Evolutionary conservation across 2,888 invertebrate species (phyloP), one percentile per base, ranked within the genome.

Genomic region (Argyra leucocephala): DNA sequence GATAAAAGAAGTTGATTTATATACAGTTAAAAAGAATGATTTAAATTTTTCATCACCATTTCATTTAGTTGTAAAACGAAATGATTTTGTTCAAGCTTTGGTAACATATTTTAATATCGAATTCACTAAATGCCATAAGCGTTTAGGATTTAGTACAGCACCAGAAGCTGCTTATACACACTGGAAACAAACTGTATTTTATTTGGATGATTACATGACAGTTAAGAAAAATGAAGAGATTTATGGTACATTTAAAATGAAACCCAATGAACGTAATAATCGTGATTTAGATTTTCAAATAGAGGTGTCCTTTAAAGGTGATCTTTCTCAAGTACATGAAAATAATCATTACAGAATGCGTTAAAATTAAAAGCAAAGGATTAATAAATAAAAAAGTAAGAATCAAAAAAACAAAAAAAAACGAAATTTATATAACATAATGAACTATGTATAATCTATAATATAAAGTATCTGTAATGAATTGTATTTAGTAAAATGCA

Each of bases 41-140:
- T 83, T 99, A 69, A 89, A 92, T 72, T 99, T 98, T 76, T 87
- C 89, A 59, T 87, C 96, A 0, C 92, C 93, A 69, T 93, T 94
- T 76, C 88, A 87, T 73, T 83, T 94, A 23, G 86, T 88, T 80
- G 87, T 88, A 18, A 86, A 92, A 67, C 87, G 96, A 68, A 96
- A 96, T 77, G 98, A 98, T 80, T 97, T 97, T 80, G 88, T 97
- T 67, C 97, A 99, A 77, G 99, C 99, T 0, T 83, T 99, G 73
- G 98, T 99, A 71, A 96, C 98, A 23, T 99, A 94, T 83, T 99
- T 99, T 83, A 98, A 94, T 76, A 96, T 99, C 72, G 98, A 99
- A 82, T 99, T 99, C 83, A 95, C 96, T 57, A 96, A 97, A 84
- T 99, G 96, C 73, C 99, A 99, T 84, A 99, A 97, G 82, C 86